Base-by-base conservation (phyloP, 2,113 vertebrate genomes). In the Oncorhynchus clarkii region DNA sequence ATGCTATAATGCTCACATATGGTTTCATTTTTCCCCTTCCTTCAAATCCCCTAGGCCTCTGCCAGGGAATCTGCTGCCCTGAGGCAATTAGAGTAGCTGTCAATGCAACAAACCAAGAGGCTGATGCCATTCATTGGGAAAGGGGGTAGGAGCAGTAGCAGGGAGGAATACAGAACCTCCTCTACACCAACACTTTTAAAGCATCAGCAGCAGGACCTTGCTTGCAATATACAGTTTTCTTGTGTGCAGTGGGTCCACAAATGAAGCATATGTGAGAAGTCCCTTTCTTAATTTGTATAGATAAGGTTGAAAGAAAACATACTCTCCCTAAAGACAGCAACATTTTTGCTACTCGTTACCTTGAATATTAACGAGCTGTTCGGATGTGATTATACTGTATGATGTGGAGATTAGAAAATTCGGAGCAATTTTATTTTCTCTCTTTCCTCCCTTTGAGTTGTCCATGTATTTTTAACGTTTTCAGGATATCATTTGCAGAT, bases 31-130 rank as follows among this genome's bases (percentile, higher is more conserved):
- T 77, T 73, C 68, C 65, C 49, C 74, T 67, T 49, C 26, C 69
- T 83, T 70, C 59, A 45, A 68, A 64, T 74, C 75, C 74, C 75
- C 70, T 68, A 72, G 64, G 64, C 67, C 64, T 75, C 45, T 67
- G 59, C 70, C 11, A 59, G 79, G 66, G 71, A 82, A 78, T 79
- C 77, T 72, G 70, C 72, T 82, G 70, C 88, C 82, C 77, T 81
- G 18, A 74, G n/a, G 78, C 86, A 86, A 80, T 87, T 85, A 83
- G 75, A 87, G 76, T 70, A 79, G 71, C 78, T 87, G 82, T 88
- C 82, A 83, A 68, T 82, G 83, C 80, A 84, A 82, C 80, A 83
- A 80, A 84, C 77, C 39, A 62, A 67, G 72, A 0, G 39, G 79
- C 72, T 74, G 80, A 83, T 70, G 77, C 71, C 74, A 82, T 82